These are phyloP conservation scores for Bergia sp. DNA, from an alignment of 92 coral and sea anemone genomes.

Conservation along the genomic window DNA sequence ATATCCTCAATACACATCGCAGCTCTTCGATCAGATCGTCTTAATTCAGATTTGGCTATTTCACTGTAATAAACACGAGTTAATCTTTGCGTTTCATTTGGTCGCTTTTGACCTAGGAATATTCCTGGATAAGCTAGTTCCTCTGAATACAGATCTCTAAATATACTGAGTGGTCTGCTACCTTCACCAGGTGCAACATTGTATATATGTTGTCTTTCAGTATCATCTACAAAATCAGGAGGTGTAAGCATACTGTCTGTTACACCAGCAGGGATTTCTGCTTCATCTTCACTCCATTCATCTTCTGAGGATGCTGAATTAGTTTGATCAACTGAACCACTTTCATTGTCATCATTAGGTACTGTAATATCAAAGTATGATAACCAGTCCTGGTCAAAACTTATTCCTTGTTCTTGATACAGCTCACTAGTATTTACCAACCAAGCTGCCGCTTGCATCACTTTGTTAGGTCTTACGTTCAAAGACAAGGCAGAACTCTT, in stretches of 20 bases:
- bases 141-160: constrained; percentile 8
- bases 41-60: constrained; percentile 33
- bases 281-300: constrained; percentile 52
- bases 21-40: constrained; percentile 1
- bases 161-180: constrained; percentile 21
- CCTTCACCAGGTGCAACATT: constrained; percentile 49
- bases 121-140: constrained; percentile 33
- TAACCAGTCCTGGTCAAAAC: neutral
- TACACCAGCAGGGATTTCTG: constrained; percentile 46
- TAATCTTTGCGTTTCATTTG: neutral
- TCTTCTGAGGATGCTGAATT: neutral
- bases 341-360: neutral
- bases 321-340: neutral
- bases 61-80: neutral
- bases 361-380: neutral
- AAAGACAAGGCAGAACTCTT: constrained; percentile 11
- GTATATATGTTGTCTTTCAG: constrained; percentile 25
- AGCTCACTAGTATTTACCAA: constrained; percentile 7
- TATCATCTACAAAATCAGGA: constrained; percentile 37
- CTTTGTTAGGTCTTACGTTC: constrained; percentile 42
- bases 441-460: constrained; percentile 36
- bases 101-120: constrained; percentile 33
- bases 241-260: constrained; percentile 46
- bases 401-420: constrained; percentile 11
- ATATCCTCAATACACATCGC: neutral